Base-by-base conservation (phyloP, 1,140 invertebrate genomes). In the Drosophila fuyamai region DNA sequence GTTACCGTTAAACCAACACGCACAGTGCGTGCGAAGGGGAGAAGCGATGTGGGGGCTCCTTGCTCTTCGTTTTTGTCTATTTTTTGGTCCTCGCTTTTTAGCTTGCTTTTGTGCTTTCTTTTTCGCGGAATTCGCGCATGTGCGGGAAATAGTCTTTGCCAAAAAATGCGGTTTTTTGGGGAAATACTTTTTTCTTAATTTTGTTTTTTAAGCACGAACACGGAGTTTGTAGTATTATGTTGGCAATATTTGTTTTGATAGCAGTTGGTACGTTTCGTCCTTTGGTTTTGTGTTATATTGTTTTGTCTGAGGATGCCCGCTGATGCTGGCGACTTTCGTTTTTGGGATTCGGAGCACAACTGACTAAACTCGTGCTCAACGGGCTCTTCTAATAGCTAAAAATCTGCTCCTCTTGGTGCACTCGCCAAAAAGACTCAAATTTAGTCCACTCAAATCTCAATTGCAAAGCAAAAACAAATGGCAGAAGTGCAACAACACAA, bases 311-410 rank as follows among this genome's bases (percentile, higher is more conserved):
- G 58, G 48, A 38, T 81, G 74, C 35, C 55, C 53, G 43, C 50
- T 53, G 36, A 76, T 48, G 54, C 36, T 53, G 56, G 44, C 66
- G 68, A 82, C 82, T 68, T 88, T 79, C 72, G 76, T 88, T 80
- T 85, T 81, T 67, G 81, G 86, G 72, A 71, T 74, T 79, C 86
- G 81, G 90, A 91, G 86, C 80, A 92, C 90, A 79, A 90, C 78
- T 92, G 81, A 92, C 83, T 70, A 77, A 62, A 72, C 67, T 76
- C 75, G 23, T 79, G 61, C 76, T 85, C 83, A 81, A 57, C 85
- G 53, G 70, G 41, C 56, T 65, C 54, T 90, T 83, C 78, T 91
- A 78, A 86, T 91, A 90, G 80, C 75, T 73, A 71, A 86, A 74
- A 91, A 79, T 83, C 72, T 46, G 40, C 79, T 81, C 75, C 78